Evolutionary conservation across 1,140 invertebrate species (phyloP).

Genomic region (Drosophila truncata): DNA sequence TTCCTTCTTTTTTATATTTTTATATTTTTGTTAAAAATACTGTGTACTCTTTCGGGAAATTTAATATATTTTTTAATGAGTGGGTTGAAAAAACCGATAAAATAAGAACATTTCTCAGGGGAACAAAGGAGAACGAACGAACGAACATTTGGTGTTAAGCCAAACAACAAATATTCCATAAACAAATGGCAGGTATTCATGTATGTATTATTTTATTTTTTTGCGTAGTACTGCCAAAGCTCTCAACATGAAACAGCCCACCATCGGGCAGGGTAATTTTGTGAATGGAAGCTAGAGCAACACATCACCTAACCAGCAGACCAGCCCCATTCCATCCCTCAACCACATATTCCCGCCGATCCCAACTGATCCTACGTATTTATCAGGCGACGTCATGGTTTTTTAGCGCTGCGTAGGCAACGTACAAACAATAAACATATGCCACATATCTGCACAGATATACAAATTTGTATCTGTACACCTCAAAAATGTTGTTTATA

Average conservation of each 20-base stretch:
- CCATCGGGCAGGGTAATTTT: slow-evolving; percentile 43
- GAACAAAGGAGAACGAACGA: slow-evolving; percentile 29
- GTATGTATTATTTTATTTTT: slow-evolving; percentile 14
- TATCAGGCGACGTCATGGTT: slow-evolving; percentile 69
- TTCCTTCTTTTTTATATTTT: background rate
- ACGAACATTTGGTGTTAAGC: slow-evolving; percentile 35
- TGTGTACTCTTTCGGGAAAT: slow-evolving; percentile 13
- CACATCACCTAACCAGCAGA: slow-evolving; percentile 15
- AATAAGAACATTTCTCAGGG: slow-evolving; percentile 31
- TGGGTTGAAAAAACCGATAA: slow-evolving; percentile 63
- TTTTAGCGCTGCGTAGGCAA: slow-evolving; percentile 44
- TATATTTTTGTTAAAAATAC: slow-evolving; percentile 1
- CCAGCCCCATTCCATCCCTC: slow-evolving; percentile 14
- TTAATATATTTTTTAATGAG: slow-evolving; percentile 19
- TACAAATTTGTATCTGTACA: slow-evolving; percentile 32
- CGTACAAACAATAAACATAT: slow-evolving; percentile 67
- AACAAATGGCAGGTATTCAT: slow-evolving; percentile 46
- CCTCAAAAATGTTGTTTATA: slow-evolving; percentile 61
- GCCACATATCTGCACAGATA: slow-evolving; percentile 41
- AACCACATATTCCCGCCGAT: slow-evolving; percentile 11
- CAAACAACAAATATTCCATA: slow-evolving; percentile 49
- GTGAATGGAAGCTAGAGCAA: slow-evolving; percentile 61
- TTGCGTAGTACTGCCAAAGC: slow-evolving; percentile 40
- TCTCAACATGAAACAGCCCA: slow-evolving; percentile 33
- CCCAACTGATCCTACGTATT: slow-evolving; percentile 52